These are phyloP conservation scores for Pyrrhosoma nymphula DNA, from an alignment of 2,888 invertebrate species.

Conservation along the genomic window DNA sequence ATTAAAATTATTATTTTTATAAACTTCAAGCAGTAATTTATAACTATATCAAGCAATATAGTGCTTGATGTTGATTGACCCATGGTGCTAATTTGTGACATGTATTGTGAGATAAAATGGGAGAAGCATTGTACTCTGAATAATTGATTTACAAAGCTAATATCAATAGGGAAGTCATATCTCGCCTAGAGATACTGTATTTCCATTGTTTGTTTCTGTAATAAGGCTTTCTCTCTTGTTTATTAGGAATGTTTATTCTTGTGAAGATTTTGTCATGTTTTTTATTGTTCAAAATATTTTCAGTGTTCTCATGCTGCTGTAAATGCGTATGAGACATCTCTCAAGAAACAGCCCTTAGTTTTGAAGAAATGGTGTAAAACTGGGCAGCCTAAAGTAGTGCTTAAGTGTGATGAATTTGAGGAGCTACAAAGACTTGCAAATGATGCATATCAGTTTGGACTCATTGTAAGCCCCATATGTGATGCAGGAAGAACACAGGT, in stretches of 20 bases:
- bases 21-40: too few species aligned
- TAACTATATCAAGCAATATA: too few species aligned
- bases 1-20: too few species aligned
- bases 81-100: too few species aligned
- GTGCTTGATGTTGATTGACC: too few species aligned
- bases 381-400: slow-evolving; percentile 93
- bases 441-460: slow-evolving; percentile 84
- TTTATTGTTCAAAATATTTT: slow-evolving; percentile 33
- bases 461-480: slow-evolving; percentile 87
- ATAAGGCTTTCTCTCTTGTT: too few species aligned
- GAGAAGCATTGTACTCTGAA: too few species aligned
- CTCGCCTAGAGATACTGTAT: too few species aligned
- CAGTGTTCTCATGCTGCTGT: slow-evolving; percentile 95
- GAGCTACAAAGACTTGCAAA: slow-evolving; percentile 85
- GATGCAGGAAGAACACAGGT: slow-evolving; percentile 98
- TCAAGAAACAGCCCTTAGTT: slow-evolving; percentile 82
- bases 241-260: background rate
- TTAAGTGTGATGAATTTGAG: slow-evolving; percentile 88
- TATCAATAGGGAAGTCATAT: too few species aligned
- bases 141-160: too few species aligned
- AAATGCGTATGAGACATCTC: slow-evolving; percentile 88
- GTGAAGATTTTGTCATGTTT: background rate
- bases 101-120: too few species aligned
- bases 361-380: slow-evolving; percentile 83
- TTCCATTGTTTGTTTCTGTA: too few species aligned